Evolutionary conservation across 1,140 invertebrate genomes (phyloP), one percentile per base, ranked within the genome.

Genomic region (Pentalonia nigronervosa): DNA sequence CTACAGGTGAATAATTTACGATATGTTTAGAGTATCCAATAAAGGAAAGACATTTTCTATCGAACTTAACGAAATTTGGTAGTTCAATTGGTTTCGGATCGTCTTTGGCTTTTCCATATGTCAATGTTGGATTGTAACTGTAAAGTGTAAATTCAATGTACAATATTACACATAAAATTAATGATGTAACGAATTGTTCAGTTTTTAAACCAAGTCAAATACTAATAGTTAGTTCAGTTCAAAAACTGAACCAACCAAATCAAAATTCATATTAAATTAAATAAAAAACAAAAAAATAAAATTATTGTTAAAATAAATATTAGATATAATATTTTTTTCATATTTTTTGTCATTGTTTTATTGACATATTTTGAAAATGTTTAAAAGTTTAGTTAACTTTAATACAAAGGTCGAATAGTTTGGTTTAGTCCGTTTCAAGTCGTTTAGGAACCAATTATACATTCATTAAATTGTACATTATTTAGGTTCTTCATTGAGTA

Each of bases 1-100:
- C 98, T 48, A 36, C 25, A 6, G 50, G 53, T 41, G 83, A 86
- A 53, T 92, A 89, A 25, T 36, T n/a, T 21, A 88, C 87, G 0
- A 53, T 53, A 36, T 48, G 48, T 60, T 48, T 84, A 25, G 94
- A 91, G 34, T 90, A 94, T 41, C 94, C 94, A 47, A 56, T n/a
- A 34, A 94, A 94, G 1, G 60, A 47, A 0, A 94, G 86, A 83
- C 91, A 93, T 48, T 94, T 93, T 25, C 84, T 83, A 47, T 94
- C 93, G 9, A 94, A 47, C 50, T 47, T 90, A 6, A 87, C 60
- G n/a, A 89, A 94, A 47, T 94, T 36, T 7, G 94, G 83, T 47
- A n/a, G 34, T 20, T 34, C 36, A 3, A 30, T 25, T 45, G 90
- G 48, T 48, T 87, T 94, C 0, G 93, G 34, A 41, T 45, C 48